Evolutionary conservation across 2,888 invertebrate genomes (phyloP), one percentile per base, ranked within the genome.

Genomic region (Laothoe populi): DNA sequence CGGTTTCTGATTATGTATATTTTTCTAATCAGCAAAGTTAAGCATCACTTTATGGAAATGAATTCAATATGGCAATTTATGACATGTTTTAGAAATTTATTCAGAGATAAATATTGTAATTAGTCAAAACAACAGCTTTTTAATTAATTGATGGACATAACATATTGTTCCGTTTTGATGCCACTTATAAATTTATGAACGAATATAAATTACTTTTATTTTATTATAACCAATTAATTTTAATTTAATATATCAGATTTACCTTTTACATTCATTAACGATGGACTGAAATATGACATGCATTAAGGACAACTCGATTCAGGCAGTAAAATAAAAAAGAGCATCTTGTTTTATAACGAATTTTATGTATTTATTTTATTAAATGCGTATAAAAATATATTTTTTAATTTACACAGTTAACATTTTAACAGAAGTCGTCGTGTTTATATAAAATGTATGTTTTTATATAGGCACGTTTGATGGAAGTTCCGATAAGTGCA

Each of bases 401-500:
- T 64, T 49, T 60, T 61, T 60, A 49, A 66, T 40, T 19, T 61
- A 40, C 40, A 60, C 65, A 65, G 64, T 73, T 70, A 65, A 67
- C 65, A 59, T 66, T 65, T 74, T 75, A 75, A 74, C 74, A 73
- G 74, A 66, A 74, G 76, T 74, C 66, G 60, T 40, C 65, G 63
- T 62, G 38, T 73, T 70, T 71, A 68, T 71, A 76, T 84, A 84
- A 84, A 84, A 59, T 69, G 69, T 66, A 73, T 64, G 59, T 77
- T 75, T 82, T 83, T 82, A 84, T 75, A 68, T 70, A 66, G 57
- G 70, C 66, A 69, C 69, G 66, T 64, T 67, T 76, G 82, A 85
- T 80, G 74, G 77, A 76, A 80, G 73, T 75, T 62, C 64, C 66
- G 84, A 87, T 87, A 86, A 88, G 80, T 70, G 68, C 72, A 74